phyloP scores from a whole-genome alignment of 64 coral and sea anemone species.

The Porites australiensis region DNA sequence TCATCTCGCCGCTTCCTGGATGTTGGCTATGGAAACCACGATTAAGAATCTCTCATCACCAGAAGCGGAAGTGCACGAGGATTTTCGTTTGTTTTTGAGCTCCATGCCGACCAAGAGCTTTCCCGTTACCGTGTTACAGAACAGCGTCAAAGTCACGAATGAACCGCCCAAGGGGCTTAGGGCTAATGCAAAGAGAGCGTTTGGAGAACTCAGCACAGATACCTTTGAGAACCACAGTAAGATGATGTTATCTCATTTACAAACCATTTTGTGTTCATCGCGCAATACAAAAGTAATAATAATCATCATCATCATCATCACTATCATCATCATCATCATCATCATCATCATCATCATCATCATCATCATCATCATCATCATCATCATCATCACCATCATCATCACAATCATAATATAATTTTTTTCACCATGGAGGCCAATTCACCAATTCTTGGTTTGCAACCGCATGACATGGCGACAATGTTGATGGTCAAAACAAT shows the following conservation, averaged over 20 bases:
- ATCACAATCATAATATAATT: too few relatives aligned
- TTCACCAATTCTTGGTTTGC: too few relatives aligned
- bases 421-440: too few relatives aligned
- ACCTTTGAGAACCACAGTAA: constrained; percentile 96
- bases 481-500: too few relatives aligned
- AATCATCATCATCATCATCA: too few relatives aligned
- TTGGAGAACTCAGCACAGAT: constrained; percentile 94
- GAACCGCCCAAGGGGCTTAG: constrained; percentile 97
- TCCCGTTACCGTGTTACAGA: constrained; percentile 97
- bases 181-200: constrained; percentile 95
- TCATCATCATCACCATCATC: too few relatives aligned
- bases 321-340: too few relatives aligned
- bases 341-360: too few relatives aligned
- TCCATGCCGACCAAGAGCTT: constrained; percentile 97
- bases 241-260: neutral
- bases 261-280: too few relatives aligned
- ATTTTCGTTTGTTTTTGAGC: constrained; percentile 98
- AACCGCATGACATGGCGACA: too few relatives aligned
- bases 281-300: too few relatives aligned
- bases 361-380: too few relatives aligned
- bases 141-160: constrained; percentile 99
- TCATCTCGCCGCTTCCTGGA: constrained; percentile 99
- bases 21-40: constrained; percentile 95
- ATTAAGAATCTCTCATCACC: constrained; percentile 84
- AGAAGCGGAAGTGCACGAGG: constrained; percentile 95